These are phyloP conservation scores for Caenorhabditis uteleia DNA, from an alignment of 2,888 invertebrate genomes.

Conservation along the genomic window DNA sequence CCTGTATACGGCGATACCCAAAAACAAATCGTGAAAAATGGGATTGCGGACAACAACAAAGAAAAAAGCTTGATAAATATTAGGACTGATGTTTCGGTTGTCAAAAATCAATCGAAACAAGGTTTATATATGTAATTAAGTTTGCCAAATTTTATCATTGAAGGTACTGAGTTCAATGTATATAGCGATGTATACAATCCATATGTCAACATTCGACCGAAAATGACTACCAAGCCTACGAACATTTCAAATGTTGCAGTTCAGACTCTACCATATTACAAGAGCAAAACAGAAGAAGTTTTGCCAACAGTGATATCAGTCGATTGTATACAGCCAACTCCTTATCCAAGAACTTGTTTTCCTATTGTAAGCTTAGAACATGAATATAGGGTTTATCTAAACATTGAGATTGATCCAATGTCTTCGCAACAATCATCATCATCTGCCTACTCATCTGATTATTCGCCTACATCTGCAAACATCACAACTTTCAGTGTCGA, in stretches of 20 bases:
- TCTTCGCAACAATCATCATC: slow-evolving; percentile 24
- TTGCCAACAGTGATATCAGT: slow-evolving; percentile 25
- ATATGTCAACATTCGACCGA: slow-evolving; percentile 28
- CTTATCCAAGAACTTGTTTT: slow-evolving; percentile 21
- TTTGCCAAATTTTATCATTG: no score
- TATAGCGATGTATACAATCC: slow-evolving; percentile 9
- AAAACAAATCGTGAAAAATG: no score
- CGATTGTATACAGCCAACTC: slow-evolving; percentile 10
- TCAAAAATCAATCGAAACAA: no score
- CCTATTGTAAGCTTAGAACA: slow-evolving; percentile 8
- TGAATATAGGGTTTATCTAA: neutral
- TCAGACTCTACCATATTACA: no score
- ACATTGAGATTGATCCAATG: slow-evolving; percentile 2
- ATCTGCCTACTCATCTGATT: slow-evolving; percentile 6
- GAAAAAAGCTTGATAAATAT: no score
- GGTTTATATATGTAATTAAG: no score
- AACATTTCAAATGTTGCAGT: neutral
- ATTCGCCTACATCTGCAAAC: slow-evolving; percentile 2
- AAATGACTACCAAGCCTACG: slow-evolving; percentile 12
- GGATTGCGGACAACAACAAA: no score
- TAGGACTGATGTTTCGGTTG: no score
- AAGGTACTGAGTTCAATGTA: no score
- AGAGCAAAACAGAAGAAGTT: neutral
- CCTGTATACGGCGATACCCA: no score
- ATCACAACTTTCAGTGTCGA: slow-evolving; percentile 1